phyloP scores from a whole-genome alignment of 2,888 invertebrate species.

The Zaprionus lineosus region DNA sequence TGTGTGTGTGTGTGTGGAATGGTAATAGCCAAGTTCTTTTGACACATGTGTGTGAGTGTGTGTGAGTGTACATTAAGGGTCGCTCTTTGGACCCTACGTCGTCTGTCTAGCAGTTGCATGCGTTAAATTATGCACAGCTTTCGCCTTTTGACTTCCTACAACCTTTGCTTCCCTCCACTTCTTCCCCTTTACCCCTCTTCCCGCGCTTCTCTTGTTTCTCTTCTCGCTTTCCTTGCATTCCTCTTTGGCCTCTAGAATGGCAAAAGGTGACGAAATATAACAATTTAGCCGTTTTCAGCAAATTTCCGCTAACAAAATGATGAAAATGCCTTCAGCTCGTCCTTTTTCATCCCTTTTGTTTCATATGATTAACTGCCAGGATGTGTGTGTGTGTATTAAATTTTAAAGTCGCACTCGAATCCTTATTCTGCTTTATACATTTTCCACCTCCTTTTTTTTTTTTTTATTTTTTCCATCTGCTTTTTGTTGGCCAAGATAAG shows the following conservation, averaged over 20 bases:
- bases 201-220: no score
- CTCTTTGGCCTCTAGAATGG: background rate
- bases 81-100: slow-evolving; percentile 35
- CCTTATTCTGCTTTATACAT: background rate
- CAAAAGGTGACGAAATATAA: slow-evolving; percentile 75
- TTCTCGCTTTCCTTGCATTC: background rate
- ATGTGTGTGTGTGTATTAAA: slow-evolving; percentile 41
- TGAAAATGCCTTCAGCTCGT: slow-evolving; percentile 8
- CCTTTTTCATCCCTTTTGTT: slow-evolving; percentile 7
- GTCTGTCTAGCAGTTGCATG: slow-evolving; percentile 47
- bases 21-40: slow-evolving; percentile 47
- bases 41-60: slow-evolving; percentile 16
- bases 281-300: slow-evolving; percentile 72
- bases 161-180: slow-evolving; percentile 14
- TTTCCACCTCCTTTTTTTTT: background rate
- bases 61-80: slow-evolving; percentile 62
- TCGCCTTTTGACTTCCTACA: slow-evolving; percentile 39
- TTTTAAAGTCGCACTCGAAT: slow-evolving; percentile 42
- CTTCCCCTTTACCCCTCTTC: background rate
- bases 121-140: slow-evolving; percentile 75
- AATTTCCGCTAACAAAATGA: slow-evolving; percentile 73
- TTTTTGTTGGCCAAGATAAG: slow-evolving; percentile 34
- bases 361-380: slow-evolving; percentile 14
- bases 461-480: slow-evolving; percentile 11
- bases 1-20: slow-evolving; percentile 36